These are phyloP conservation scores for Punctoribates punctum DNA, from an alignment of 2,888 invertebrate species.

Conservation along the genomic window DNA sequence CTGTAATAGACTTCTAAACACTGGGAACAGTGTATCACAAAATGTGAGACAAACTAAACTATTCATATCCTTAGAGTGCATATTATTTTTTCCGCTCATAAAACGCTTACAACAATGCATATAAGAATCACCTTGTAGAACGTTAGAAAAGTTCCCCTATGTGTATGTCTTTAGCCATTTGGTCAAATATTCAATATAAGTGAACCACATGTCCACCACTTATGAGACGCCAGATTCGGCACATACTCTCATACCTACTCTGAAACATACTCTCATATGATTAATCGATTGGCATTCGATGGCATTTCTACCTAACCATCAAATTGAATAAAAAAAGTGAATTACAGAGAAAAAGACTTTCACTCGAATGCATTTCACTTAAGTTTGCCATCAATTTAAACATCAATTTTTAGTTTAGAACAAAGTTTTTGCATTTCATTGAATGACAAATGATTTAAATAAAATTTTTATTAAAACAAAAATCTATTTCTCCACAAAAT, in stretches of 20 bases:
- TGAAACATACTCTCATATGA: too few species aligned
- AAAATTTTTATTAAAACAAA: too few species aligned
- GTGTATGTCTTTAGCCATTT: background rate
- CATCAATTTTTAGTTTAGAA: too few species aligned
- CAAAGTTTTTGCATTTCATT: too few species aligned
- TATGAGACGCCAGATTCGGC: slow-evolving; percentile 5
- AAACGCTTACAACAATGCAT: slow-evolving; percentile 34
- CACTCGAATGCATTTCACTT: too few species aligned
- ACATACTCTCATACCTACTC: background rate
- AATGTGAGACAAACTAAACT: background rate
- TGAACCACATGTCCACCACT: slow-evolving; percentile 36
- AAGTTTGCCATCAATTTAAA: too few species aligned
- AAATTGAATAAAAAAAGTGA: too few species aligned
- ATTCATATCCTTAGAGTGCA: slow-evolving; percentile 17
- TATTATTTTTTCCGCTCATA: slow-evolving; percentile 37
- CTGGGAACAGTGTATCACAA: slow-evolving; percentile 1
- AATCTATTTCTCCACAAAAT: too few species aligned
- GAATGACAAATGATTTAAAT: too few species aligned
- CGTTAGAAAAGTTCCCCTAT: too few species aligned
- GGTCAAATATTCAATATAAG: background rate
- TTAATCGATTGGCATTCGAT: background rate
- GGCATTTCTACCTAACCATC: background rate
- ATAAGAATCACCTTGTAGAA: background rate
- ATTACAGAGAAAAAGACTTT: too few species aligned
- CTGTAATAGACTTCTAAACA: slow-evolving; percentile 19